A percentile compares a stretch with the other conserved stretches of the same genome.
Conservation (phyloP, 2,113 vertebrate genomes). For the Alethe diademata region DNA sequence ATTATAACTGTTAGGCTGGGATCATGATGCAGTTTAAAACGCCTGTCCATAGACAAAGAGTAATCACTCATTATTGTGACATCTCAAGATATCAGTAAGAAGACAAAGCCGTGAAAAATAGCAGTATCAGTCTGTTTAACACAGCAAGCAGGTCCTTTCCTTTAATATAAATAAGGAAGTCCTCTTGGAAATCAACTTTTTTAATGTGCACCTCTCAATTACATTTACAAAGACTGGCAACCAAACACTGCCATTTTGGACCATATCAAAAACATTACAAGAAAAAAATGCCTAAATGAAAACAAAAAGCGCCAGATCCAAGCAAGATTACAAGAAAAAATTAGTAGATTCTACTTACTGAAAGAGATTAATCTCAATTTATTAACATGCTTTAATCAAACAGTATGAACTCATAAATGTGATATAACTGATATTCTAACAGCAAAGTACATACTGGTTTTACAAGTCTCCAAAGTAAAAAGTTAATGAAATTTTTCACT, state of each 20-base stretch:
- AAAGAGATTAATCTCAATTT: background rate
- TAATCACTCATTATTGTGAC: background rate
- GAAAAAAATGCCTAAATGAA: background rate
- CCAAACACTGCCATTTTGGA: background rate
- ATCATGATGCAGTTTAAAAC: background rate
- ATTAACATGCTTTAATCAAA: background rate
- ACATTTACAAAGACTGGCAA: background rate
- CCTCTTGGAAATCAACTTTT: background rate
- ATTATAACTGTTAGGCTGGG: background rate
- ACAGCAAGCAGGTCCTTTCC: background rate
- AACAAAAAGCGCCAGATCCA: background rate
- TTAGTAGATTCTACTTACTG: rapidly evolving
- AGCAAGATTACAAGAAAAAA: background rate
- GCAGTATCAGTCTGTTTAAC: background rate
- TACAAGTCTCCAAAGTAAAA: background rate
- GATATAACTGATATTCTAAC: background rate
- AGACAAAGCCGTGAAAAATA: background rate
- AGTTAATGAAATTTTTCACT: background rate
- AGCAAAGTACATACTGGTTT: background rate
- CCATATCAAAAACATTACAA: background rate
- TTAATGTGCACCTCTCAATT: background rate
- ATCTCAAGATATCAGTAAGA: background rate
- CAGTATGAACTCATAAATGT: background rate
- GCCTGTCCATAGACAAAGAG: background rate
- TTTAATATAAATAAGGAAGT: background rate